Conservation (phyloP, 2,888 invertebrate genomes). For the Agrochola lota region DNA sequence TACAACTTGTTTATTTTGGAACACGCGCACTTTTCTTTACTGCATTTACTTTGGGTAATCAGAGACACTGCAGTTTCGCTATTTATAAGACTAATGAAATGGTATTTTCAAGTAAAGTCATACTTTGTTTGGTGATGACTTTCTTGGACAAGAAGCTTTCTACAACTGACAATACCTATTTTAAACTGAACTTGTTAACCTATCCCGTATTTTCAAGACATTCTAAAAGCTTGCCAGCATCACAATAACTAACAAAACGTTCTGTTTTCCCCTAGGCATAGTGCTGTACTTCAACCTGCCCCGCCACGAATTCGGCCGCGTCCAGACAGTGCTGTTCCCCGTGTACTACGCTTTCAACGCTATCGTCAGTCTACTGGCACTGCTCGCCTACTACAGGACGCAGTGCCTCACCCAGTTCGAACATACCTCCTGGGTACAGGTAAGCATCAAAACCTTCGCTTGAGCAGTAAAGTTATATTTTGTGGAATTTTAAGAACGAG, state of each 20-base stretch:
- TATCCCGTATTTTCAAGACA: too few relatives aligned
- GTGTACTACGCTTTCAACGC: slow-evolving; percentile 96
- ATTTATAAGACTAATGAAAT: too few relatives aligned
- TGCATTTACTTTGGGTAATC: background rate
- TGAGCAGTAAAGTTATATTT: background rate
- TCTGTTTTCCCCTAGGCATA: slow-evolving; percentile 91
- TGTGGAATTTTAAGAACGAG: background rate
- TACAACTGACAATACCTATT: too few relatives aligned
- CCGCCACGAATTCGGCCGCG: slow-evolving; percentile 96
- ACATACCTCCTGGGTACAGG: slow-evolving; percentile 86
- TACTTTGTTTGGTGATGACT: too few relatives aligned
- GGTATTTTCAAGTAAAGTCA: too few relatives aligned
- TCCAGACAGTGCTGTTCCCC: slow-evolving; percentile 96
- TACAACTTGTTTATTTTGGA: background rate
- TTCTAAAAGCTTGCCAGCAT: too few relatives aligned
- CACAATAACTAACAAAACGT: slow-evolving; percentile 57
- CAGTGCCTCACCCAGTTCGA: slow-evolving; percentile 89
- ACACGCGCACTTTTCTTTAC: background rate
- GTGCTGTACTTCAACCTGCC: slow-evolving; percentile 96
- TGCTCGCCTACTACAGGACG: slow-evolving; percentile 93
- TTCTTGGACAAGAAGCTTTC: too few relatives aligned
- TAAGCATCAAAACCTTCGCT: slow-evolving; percentile 67
- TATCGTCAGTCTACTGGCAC: slow-evolving; percentile 93
- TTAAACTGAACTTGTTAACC: too few relatives aligned
- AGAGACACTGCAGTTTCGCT: too few relatives aligned